phyloP scores from a whole-genome alignment of 2,888 invertebrate species.

The Stenodema calcarata region DNA sequence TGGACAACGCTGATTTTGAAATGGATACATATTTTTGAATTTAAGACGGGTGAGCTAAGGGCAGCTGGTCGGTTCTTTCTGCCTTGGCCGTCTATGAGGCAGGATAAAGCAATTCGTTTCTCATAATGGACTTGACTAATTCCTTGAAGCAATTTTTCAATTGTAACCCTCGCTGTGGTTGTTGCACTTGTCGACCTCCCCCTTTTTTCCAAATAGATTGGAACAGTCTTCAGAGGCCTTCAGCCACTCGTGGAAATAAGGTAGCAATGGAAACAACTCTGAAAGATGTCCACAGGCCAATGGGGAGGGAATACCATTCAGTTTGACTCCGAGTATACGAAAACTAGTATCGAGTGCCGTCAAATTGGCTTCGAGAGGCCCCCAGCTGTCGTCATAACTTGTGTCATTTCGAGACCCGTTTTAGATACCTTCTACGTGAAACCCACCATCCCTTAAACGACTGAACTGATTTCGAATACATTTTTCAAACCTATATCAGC shows the following conservation, averaged over 20 bases:
- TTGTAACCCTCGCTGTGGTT: constrained; percentile 10
- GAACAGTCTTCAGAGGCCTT: not conserved
- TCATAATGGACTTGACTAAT: constrained; percentile 35
- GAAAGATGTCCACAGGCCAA: not conserved
- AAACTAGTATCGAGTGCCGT: not conserved
- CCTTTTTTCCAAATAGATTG: not conserved
- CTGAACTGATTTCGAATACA: too few relatives aligned
- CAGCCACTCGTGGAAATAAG: not conserved
- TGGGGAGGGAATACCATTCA: not conserved
- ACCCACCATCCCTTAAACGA: too few relatives aligned
- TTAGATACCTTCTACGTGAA: too few relatives aligned
- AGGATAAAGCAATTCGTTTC: constrained; percentile 39
- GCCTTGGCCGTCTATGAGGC: constrained; percentile 13
- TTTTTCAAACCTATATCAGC: too few relatives aligned
- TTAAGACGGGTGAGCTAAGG: not conserved
- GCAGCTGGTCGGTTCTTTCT: not conserved
- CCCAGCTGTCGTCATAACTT: too few relatives aligned
- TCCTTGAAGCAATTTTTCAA: constrained; percentile 37
- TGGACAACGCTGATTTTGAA: too few relatives aligned
- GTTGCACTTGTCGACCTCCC: not conserved
- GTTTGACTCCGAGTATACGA: not conserved
- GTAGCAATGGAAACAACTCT: not conserved
- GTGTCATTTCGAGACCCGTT: too few relatives aligned
- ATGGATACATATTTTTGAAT: too few relatives aligned
- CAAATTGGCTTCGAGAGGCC: not conserved